These are phyloP conservation scores for Portevinia maculata DNA, from an alignment of 2,888 invertebrate species.

Conservation along the genomic window DNA sequence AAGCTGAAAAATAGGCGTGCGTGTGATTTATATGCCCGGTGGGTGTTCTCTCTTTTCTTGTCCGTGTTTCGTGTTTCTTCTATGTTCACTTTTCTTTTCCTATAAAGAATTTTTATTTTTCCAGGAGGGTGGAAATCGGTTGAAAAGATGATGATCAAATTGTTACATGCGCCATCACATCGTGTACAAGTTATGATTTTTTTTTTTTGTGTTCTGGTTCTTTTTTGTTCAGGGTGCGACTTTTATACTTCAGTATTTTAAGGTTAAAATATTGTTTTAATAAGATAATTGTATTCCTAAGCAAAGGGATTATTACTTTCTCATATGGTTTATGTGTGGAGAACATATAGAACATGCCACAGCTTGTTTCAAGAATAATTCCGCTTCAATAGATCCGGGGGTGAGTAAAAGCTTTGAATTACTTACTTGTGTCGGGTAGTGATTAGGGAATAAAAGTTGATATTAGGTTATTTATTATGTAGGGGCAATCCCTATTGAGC, in stretches of 20 bases:
- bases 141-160: conserved; percentile 55
- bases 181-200: conserved; percentile 62
- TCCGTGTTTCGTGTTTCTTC: conserved; percentile 1
- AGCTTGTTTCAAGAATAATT: conserved; percentile 25
- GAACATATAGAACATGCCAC: conserved; percentile 36
- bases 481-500: conserved; percentile 34
- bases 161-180: conserved; percentile 51
- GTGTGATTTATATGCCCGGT: conserved; percentile 65
- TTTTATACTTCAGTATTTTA: conserved; percentile 33
- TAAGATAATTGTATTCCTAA: conserved; percentile 68
- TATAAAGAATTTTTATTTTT: not conserved
- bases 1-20: conserved; percentile 72
- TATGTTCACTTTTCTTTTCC: conserved; percentile 18
- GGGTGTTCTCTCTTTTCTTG: conserved; percentile 47
- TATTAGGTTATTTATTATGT: conserved; percentile 41
- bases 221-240: conserved; percentile 58
- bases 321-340: conserved; percentile 46
- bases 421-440: conserved; percentile 8
- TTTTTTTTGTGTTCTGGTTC: conserved; percentile 30
- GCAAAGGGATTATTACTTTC: conserved; percentile 61
- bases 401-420: conserved; percentile 47
- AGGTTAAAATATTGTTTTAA: conserved; percentile 63
- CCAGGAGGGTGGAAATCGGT: conserved; percentile 26
- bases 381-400: conserved; percentile 33
- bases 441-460: conserved; percentile 24